Evolutionary conservation across 2,888 invertebrate species (phyloP), one percentile per base, ranked within the genome.

Genomic region (Teleiodes luculella): DNA sequence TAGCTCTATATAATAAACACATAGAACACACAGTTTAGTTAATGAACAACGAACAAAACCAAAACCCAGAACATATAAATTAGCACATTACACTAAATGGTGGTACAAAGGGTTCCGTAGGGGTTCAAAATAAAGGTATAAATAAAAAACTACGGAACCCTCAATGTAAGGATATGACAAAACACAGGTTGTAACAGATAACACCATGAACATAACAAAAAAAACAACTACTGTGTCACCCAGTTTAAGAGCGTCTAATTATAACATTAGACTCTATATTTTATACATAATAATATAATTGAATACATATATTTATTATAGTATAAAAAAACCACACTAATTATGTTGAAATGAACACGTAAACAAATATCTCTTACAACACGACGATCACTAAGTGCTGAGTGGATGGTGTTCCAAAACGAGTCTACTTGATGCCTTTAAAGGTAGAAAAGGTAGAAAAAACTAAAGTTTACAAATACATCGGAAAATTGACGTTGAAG

Each of bases 381-480:
- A 89, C 86, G 87, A 88, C 86, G 86, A 86, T 80, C 76, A 88
- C 89, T 90, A 90, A 85, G 89, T 88, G 90, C 89, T 87, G 76
- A 84, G 87, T 86, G 87, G 68, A 57, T 66, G 64, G 63, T 60
- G 75, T 79, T 83, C 81, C 66, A 78, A 69, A 85, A 85, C 86
- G 81, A 86, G 83, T 79, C 81, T 78, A 76, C 67, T 64, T 54
- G 65, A 70, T 70, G 78, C 77, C 75, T 76, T 24, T 24, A 28
- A 6, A 43, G 13, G 28, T 43, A 43, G 28, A 43, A 13, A 28
- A 28, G 7, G 10, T 28, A 24, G 20, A 43, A 11, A 7, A 28
- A 43, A 43, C 13, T 43, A 7, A 43, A 28, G 28, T 43, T 41
- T n/a, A n/a, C 41, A 41, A 24, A 41, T 11, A n/a, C n/a, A n/a